A percentile compares a stretch with the other conserved stretches of the same genome.
Conservation (phyloP, 2,888 invertebrate genomes). For the Muscina levida region DNA sequence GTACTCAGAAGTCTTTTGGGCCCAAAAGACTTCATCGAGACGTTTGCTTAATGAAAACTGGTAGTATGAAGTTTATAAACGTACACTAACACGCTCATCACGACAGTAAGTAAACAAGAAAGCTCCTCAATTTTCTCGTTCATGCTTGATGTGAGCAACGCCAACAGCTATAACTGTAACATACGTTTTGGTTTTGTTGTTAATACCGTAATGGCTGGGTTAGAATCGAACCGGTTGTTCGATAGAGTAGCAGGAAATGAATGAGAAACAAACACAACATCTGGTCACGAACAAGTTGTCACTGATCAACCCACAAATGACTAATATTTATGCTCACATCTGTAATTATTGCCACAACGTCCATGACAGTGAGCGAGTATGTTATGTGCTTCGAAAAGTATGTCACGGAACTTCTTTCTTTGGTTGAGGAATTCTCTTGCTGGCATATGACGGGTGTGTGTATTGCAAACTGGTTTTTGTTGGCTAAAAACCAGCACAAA, state of each 20-base stretch:
- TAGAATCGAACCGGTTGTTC: slow-evolving; percentile 13
- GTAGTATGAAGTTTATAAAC: not conserved
- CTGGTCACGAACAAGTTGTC: slow-evolving; percentile 40
- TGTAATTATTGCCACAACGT: not conserved
- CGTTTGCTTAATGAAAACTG: not conserved
- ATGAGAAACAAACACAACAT: slow-evolving; percentile 41
- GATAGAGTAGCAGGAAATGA: no score
- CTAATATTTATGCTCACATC: not conserved
- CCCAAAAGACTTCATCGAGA: not conserved
- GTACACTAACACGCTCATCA: slow-evolving; percentile 28
- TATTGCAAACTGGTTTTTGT: no score
- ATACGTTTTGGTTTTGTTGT: not conserved
- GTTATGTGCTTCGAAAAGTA: slow-evolving; percentile 60
- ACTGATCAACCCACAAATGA: slow-evolving; percentile 1
- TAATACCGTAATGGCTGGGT: not conserved
- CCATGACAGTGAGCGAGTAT: slow-evolving; percentile 12
- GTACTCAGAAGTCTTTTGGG: not conserved
- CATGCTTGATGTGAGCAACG: not conserved
- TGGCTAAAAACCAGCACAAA: no score
- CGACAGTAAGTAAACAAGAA: slow-evolving; percentile 5
- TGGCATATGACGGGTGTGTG: no score
- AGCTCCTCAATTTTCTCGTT: slow-evolving; percentile 2
- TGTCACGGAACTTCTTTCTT: slow-evolving; percentile 61
- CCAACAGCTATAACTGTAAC: slow-evolving; percentile 8
- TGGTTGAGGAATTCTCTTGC: not conserved